These are phyloP conservation scores for Cydia amplana DNA, from an alignment of 1,140 invertebrate species.

Conservation along the genomic window DNA sequence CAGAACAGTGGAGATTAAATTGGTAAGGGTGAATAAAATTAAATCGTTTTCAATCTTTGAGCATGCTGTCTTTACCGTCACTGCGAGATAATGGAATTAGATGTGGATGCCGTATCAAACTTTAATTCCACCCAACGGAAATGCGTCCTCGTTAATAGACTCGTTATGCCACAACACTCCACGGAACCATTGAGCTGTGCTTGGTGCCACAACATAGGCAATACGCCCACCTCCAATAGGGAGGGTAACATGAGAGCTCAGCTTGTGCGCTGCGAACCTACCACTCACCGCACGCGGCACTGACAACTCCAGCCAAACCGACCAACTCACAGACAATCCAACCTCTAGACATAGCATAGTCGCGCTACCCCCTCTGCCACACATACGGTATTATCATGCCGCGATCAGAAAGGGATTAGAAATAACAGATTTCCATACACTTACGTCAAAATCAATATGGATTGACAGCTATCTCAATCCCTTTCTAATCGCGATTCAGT, in stretches of 20 bases:
- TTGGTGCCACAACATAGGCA: constrained; percentile 77
- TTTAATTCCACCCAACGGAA: constrained; percentile 63
- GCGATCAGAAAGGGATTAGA: too few species aligned
- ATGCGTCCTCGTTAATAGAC: constrained; percentile 45
- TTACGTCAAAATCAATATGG: too few species aligned
- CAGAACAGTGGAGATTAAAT: constrained; percentile 64
- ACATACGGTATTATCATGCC: too few species aligned
- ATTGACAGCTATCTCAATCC: too few species aligned
- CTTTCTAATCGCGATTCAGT: too few species aligned
- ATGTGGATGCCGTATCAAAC: constrained; percentile 23
- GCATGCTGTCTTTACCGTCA: constrained; percentile 48
- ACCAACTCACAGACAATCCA: too few species aligned
- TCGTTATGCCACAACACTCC: constrained; percentile 59
- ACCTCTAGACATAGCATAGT: too few species aligned
- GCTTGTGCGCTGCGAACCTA: constrained; percentile 79
- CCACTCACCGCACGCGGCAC: constrained; percentile 62
- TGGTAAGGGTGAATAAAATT: constrained; percentile 56
- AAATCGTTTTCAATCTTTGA: constrained; percentile 50
- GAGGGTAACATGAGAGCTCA: constrained; percentile 78
- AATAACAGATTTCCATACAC: too few species aligned
- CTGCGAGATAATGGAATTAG: constrained; percentile 45
- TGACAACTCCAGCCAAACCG: constrained; percentile 37
- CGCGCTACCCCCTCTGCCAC: too few species aligned
- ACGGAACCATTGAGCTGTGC: constrained; percentile 72
- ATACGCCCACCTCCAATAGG: constrained; percentile 79